Evolutionary conservation across 2,113 vertebrate genomes (phyloP), one percentile per base, ranked within the genome.

Genomic region (Eudyptes chrysolophus): DNA sequence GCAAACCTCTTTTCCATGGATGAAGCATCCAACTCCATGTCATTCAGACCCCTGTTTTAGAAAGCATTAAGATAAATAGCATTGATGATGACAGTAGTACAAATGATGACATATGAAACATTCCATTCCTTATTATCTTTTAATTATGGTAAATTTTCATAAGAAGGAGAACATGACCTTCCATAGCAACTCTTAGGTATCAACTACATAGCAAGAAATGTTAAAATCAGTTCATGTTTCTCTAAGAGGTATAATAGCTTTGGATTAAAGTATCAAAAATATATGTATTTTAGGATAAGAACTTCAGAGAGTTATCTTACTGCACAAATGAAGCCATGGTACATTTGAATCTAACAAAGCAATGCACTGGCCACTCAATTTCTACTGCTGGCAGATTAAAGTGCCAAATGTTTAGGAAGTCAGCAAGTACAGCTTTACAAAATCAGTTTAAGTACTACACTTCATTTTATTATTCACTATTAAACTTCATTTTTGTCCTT

Each of bases 1-100:
- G 99, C 99, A 98, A 99, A 99, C 81, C 99, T 99, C 98, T 99
- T 99, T 92, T 99, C 99, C 99, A 99, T 99, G 54, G 99, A 99
- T 32, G 99, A 99, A 14, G 99, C 99, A 96, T 99, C 99, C 94
- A 99, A 97, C 30, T 99, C 99, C 95, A 99, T 97, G 74, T 99
- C 99, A 84, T 99, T 99, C 81, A 99, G 51, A 57, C 99, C 99
- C 84, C 99, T 99, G 94, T 77, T 93, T 90, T 38, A 82, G 65
- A 97, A 89, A 93, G 19, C 9, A 62, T 94, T 40, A 60, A 87
- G 72, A 78, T 58, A 90, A 93, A 71, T 25, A 57, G 32, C 49
- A 62, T 1, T 95, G 42, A 92, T 61, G 86, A 68, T 30, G 44
- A 38, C 25, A 48, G 16, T 16, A 69, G 10, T 27, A 76, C 3